phyloP scores from a whole-genome alignment of 2,888 invertebrate species.

The Sarcophaga variegata region DNA sequence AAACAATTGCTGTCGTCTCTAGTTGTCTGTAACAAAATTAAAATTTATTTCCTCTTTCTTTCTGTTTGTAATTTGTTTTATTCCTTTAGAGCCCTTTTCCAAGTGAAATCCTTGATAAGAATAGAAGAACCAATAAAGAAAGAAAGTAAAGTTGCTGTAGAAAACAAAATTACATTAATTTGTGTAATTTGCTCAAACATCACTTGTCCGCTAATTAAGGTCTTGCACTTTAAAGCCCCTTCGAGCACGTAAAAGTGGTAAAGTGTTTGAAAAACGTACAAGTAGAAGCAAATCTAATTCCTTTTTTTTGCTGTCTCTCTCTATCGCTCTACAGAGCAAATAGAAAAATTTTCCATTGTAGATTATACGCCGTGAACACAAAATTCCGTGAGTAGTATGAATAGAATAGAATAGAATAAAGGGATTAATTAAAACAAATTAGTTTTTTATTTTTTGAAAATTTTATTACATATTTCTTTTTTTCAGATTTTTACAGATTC shows the following conservation, averaged over 20 bases:
- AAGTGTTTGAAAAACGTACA: neutral
- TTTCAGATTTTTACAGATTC: too few species aligned
- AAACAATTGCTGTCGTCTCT: neutral
- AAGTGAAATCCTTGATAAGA: neutral
- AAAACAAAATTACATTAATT: slow-evolving; percentile 36
- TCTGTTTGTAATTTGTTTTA: neutral
- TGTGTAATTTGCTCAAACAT: slow-evolving; percentile 49
- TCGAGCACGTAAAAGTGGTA: neutral
- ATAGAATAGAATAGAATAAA: too few species aligned
- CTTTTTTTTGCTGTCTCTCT: neutral
- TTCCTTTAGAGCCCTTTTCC: neutral
- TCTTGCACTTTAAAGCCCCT: slow-evolving; percentile 15
- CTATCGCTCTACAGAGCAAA: neutral
- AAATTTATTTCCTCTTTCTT: neutral
- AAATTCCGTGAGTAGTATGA: too few species aligned
- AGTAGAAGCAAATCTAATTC: neutral
- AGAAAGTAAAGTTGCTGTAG: neutral
- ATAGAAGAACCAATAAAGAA: too few species aligned
- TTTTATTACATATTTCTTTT: too few species aligned
- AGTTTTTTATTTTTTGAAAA: too few species aligned
- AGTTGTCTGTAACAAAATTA: neutral
- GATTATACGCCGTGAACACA: too few species aligned
- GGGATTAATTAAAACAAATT: too few species aligned
- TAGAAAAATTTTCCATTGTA: neutral
- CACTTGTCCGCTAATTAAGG: slow-evolving; percentile 52